Evolutionary conservation across 1,140 invertebrate genomes (phyloP), one percentile per base, ranked within the genome.

Genomic region (Tetramorium parvispinum): DNA sequence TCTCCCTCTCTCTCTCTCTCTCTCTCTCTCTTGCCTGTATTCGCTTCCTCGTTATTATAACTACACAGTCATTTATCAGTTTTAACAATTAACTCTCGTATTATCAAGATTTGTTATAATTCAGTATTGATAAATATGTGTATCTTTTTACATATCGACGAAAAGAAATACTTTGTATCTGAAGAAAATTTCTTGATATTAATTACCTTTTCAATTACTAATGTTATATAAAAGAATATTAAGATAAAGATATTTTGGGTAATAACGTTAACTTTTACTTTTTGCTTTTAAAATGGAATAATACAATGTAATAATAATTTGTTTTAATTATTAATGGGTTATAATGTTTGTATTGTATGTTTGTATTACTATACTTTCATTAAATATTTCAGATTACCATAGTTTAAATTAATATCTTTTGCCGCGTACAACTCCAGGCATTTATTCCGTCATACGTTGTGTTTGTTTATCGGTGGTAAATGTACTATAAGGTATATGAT

Each of bases 11-110:
- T n/a, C 63, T 18, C 70, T 73, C 59, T 18, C 59, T 16, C 5
- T 63, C 27, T 57, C 51, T 81, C 49, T 21, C 65, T 76, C 32
- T 40, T 27, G 16, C 53, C 10, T 65, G 7, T 61, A 13, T 37
- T 53, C 13, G 24, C 27, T 51, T 46, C 6, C 40, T 79, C 16
- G 21, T 43, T 81, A 37, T 46, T 32, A 32, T 27, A 43, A 21
- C 53, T 59, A 16, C 6, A 59, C 18, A 13, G 10, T 63, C 61
- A 40, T 85, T 87, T 85, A 27, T 87, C 24, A 85, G 5, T 81
- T 51, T 76, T 85, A 43, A 85, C 16, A 66, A 85, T 61, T 87
- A 85, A 87, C 10, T 46, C 16, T 32, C 70, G 13, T 55, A 16
- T 43, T 81, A 78, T n/a, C 18, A n/a, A 43, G 40, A 18, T 75